phyloP scores from a whole-genome alignment of 2,797 vertebrate genomes.

The Catamblyrhynchus diadema region DNA sequence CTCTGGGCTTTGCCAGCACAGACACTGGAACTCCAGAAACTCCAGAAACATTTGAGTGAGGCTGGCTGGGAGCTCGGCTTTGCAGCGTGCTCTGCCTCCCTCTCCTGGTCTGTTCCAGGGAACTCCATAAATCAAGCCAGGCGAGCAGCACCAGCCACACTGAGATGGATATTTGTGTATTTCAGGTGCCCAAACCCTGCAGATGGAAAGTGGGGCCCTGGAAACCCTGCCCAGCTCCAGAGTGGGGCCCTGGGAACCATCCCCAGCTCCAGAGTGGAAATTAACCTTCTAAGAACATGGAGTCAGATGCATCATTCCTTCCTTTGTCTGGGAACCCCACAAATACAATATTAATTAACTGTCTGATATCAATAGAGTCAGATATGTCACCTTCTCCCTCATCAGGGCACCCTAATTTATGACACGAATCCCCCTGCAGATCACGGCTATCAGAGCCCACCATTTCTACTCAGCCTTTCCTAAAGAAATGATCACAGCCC shows the following conservation, averaged over 20 bases:
- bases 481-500: neutral
- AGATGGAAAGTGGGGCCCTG: accelerated
- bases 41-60: accelerated
- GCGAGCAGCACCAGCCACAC: neutral
- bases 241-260: too few species aligned
- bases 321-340: neutral
- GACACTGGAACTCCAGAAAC: accelerated
- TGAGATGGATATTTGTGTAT: neutral
- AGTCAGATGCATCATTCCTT: neutral
- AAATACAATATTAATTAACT: neutral
- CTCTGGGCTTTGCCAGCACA: accelerated
- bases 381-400: neutral
- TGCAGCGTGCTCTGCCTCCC: constrained; percentile 69
- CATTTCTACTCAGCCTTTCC: neutral
- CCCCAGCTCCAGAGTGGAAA: neutral
- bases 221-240: too few species aligned
- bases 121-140: accelerated
- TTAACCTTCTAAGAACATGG: neutral
- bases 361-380: neutral
- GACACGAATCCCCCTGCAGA: neutral
- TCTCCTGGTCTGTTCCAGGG: constrained; percentile 56
- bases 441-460: neutral
- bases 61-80: neutral
- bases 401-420: neutral
- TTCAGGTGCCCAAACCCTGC: accelerated